Conservation (phyloP, 2,113 vertebrate genomes). For the Eira barbara region DNA sequence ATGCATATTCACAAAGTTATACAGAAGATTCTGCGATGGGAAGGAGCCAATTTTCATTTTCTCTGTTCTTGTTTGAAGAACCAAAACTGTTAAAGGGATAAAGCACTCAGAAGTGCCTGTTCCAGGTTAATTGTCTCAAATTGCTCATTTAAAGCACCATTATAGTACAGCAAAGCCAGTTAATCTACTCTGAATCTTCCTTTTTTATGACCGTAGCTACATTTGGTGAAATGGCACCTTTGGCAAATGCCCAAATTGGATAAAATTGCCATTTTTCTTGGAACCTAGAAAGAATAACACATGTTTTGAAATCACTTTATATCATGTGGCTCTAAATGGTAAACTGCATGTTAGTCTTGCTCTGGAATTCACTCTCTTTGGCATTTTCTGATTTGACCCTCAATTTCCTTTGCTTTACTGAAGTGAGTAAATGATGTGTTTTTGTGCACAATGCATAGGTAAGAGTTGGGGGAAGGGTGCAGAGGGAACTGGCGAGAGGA, state of each 20-base stretch:
- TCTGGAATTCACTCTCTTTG: constrained; percentile 48
- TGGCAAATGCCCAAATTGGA: constrained; percentile 77
- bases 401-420: constrained; percentile 38
- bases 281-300: constrained; percentile 70
- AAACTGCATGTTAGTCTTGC: constrained; percentile 19
- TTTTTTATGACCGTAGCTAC: constrained; percentile 71
- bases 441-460: background rate
- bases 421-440: background rate
- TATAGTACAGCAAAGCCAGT: constrained; percentile 74
- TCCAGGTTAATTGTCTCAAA: constrained; percentile 80
- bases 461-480: background rate
- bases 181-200: constrained; percentile 76
- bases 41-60: constrained; percentile 77
- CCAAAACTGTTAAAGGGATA: constrained; percentile 78
- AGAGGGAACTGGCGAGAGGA: background rate
- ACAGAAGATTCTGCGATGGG: constrained; percentile 47
- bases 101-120: constrained; percentile 76
- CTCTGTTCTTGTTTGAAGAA: constrained; percentile 78
- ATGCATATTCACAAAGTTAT: constrained; percentile 68
- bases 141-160: constrained; percentile 78
- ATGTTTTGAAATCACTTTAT: constrained; percentile 68
- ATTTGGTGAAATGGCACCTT: constrained; percentile 80
- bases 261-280: constrained; percentile 77
- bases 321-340: constrained; percentile 56
- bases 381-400: constrained; percentile 59